These are phyloP conservation scores for Sander vitreus DNA, from an alignment of 2,113 vertebrate genomes.

Conservation along the genomic window DNA sequence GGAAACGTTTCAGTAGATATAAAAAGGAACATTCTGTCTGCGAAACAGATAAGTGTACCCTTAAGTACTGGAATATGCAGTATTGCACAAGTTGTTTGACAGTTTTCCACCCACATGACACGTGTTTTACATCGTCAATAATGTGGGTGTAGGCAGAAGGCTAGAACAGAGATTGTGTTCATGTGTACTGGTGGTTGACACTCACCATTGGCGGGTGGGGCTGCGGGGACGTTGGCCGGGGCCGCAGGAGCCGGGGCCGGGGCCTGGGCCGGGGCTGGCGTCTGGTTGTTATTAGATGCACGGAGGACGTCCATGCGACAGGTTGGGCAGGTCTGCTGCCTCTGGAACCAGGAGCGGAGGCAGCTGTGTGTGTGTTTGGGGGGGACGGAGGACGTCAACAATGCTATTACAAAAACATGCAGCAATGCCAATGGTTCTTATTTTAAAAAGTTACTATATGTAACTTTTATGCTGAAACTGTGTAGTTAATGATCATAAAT, in stretches of 20 bases:
- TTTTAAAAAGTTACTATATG: neutral
- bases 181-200: neutral
- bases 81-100: neutral
- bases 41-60: neutral
- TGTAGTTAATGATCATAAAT: too few relatives aligned
- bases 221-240: slow-evolving; percentile 78
- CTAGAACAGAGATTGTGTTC: neutral
- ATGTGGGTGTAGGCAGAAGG: neutral
- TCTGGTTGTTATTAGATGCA: slow-evolving; percentile 88
- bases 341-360: slow-evolving; percentile 97
- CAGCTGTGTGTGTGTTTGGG: slow-evolving; percentile 81
- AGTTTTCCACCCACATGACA: slow-evolving; percentile 12
- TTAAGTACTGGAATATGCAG: neutral
- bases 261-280: slow-evolving; percentile 84
- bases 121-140: neutral
- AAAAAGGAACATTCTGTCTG: neutral
- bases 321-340: slow-evolving; percentile 96
- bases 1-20: neutral
- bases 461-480: too few relatives aligned
- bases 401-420: neutral
- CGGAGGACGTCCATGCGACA: slow-evolving; percentile 96
- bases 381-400: neutral
- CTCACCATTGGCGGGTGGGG: slow-evolving; percentile 89
- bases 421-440: neutral
- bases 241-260: slow-evolving; percentile 77